phyloP scores from a whole-genome alignment of 2,113 vertebrate genomes.

The Neodontobutis hainanensis region DNA sequence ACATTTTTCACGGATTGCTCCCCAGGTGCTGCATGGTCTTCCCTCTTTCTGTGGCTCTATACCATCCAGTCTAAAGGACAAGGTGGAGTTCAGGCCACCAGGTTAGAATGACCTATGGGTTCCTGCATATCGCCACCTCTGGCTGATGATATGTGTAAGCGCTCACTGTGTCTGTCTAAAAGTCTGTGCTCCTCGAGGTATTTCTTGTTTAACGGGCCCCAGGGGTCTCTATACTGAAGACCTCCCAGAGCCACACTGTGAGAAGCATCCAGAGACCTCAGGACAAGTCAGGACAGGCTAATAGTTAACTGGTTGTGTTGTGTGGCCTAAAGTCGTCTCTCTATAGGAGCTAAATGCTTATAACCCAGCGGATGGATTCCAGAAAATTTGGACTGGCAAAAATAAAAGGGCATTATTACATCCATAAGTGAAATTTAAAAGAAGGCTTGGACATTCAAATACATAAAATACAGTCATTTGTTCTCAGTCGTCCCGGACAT shows the following conservation, averaged over 20 bases:
- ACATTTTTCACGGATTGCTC: conserved; percentile 45
- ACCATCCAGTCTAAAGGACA: conserved; percentile 35
- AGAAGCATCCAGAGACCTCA: conserved; percentile 30
- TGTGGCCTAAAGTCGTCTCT: conserved; percentile 15
- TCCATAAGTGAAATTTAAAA: too few species aligned
- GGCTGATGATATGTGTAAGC: conserved; percentile 49
- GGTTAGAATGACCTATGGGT: conserved; percentile 59
- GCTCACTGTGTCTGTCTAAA: conserved; percentile 15
- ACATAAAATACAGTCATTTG: too few species aligned
- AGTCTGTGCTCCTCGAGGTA: conserved; percentile 46
- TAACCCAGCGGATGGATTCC: neutral
- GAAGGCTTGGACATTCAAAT: too few species aligned
- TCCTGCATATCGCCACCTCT: conserved; percentile 62
- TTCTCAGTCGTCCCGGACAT: too few species aligned
- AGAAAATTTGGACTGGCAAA: neutral
- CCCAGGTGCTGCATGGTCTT: conserved; percentile 43
- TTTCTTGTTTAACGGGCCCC: conserved; percentile 57
- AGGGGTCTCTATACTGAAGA: conserved; percentile 44
- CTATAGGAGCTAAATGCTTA: neutral
- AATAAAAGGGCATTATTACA: too few species aligned
- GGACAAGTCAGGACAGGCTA: conserved; percentile 55
- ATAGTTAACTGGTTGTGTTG: conserved; percentile 49
- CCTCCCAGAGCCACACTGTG: conserved; percentile 47
- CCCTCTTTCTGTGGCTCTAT: conserved; percentile 25
- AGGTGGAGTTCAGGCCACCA: conserved; percentile 66